Percentiles rank a stretch among this genome's conserved stretches.
Conservation (phyloP, 2,797 vertebrate genomes). For the Gallirallus australis region DNA sequence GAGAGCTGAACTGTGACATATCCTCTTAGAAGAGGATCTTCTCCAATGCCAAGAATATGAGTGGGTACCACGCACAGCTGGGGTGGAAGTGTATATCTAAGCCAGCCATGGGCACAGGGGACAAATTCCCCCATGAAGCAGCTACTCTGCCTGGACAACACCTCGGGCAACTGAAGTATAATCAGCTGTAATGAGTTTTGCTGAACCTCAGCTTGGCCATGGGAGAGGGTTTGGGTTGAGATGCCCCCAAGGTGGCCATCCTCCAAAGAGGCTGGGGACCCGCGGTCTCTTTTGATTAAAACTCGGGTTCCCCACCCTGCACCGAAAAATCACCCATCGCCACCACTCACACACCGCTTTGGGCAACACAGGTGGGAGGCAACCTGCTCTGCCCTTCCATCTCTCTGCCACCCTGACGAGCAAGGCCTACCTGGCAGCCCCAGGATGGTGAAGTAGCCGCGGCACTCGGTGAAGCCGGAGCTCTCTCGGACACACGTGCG, state of each 20-base stretch:
- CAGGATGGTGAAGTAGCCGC: conserved; percentile 90
- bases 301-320: rapidly evolving
- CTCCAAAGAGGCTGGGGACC: neutral
- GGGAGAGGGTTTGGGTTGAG: rapidly evolving
- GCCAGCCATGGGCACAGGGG: rapidly evolving
- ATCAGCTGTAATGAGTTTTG: neutral
- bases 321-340: rapidly evolving
- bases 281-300: rapidly evolving
- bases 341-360: rapidly evolving
- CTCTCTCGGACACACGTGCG: conserved; percentile 87
- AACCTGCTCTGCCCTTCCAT: neutral
- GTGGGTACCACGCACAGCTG: neutral
- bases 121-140: rapidly evolving
- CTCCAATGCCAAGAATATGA: neutral
- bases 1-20: conserved; percentile 46
- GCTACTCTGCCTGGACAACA: neutral
- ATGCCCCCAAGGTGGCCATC: neutral
- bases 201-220: neutral
- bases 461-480: conserved; percentile 90
- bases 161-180: neutral
- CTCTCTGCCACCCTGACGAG: rapidly evolving
- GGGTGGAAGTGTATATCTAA: neutral
- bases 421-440: conserved; percentile 87
- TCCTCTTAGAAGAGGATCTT: conserved; percentile 49
- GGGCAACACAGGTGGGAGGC: rapidly evolving